Evolutionary conservation across 2,797 vertebrate genomes (phyloP).

Genomic region (Neosilurus hyrtlii): DNA sequence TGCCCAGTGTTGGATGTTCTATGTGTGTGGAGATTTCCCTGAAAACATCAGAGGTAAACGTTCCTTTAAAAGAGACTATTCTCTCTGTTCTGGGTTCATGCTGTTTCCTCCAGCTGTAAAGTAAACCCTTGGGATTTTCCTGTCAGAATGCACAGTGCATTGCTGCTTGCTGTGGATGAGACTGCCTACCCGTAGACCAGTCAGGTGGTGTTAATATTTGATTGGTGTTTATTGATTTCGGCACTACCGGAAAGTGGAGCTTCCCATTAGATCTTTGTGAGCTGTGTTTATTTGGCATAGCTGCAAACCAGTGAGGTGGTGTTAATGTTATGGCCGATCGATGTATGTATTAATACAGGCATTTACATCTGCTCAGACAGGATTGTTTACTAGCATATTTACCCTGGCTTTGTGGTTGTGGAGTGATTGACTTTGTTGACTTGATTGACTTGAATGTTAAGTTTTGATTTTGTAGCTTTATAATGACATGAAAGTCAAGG

Average conservation of each 20-base stretch:
- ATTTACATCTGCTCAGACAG: not conserved
- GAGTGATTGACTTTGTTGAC: not conserved
- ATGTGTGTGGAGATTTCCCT: slow-evolving; percentile 99
- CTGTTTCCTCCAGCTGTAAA: not conserved
- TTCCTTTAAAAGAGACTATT: not conserved
- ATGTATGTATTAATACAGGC: not conserved
- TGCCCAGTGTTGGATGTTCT: slow-evolving; percentile 90
- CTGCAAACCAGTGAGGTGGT: no score
- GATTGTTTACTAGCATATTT: not conserved
- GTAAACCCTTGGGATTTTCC: not conserved
- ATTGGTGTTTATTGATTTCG: no score
- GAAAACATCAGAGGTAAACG: slow-evolving; percentile 92
- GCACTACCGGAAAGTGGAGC: no score
- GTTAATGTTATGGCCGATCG: no score
- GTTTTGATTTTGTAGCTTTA: not conserved
- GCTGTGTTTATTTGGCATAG: no score
- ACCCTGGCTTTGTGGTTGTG: not conserved
- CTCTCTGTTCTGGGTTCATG: no score
- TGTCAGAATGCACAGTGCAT: not conserved
- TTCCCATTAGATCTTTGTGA: no score
- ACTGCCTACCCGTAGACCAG: no score
- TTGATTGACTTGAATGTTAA: not conserved
- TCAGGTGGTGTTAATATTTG: no score
- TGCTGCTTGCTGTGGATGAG: no score
- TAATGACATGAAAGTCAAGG: not conserved